Evolutionary conservation across 2,888 invertebrate species (phyloP).

Genomic region (Icerya purchasi): DNA sequence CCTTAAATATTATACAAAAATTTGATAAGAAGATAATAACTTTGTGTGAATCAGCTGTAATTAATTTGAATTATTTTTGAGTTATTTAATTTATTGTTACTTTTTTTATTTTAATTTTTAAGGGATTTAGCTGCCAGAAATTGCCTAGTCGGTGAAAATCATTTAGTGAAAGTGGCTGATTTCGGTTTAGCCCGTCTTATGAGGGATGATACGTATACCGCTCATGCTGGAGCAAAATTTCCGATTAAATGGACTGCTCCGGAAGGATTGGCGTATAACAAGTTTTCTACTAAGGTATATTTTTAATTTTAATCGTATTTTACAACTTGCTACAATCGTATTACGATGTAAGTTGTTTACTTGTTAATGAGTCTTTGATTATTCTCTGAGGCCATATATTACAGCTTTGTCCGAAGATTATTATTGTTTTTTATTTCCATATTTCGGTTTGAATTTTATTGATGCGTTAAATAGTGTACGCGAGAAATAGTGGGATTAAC

Average conservation of each 20-base stretch:
- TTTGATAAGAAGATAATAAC: too few relatives aligned
- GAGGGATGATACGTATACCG: slow-evolving; percentile 98
- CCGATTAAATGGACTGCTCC: slow-evolving; percentile 99
- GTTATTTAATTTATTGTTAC: too few relatives aligned
- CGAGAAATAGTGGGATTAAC: too few relatives aligned
- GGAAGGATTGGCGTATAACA: slow-evolving; percentile 96
- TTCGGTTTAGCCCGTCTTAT: slow-evolving; percentile 93
- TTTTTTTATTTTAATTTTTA: too few relatives aligned
- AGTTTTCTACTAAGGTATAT: slow-evolving; percentile 67
- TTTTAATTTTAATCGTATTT: too few relatives aligned
- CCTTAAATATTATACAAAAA: too few relatives aligned
- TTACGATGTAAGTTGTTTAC: not conserved
- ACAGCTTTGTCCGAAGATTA: too few relatives aligned
- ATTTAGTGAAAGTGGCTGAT: slow-evolving; percentile 95
- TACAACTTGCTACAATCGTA: not conserved
- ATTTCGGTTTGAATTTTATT: too few relatives aligned
- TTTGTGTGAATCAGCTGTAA: too few relatives aligned
- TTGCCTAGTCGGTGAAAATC: slow-evolving; percentile 92
- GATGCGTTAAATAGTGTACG: too few relatives aligned
- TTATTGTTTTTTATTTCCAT: too few relatives aligned
- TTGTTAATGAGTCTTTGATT: not conserved
- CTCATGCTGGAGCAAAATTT: slow-evolving; percentile 97
- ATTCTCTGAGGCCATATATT: not conserved
- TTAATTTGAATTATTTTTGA: too few relatives aligned
- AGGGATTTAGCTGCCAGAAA: slow-evolving; percentile 97